These are phyloP conservation scores for Elachura formosa DNA, from an alignment of 2,113 vertebrate genomes.

Conservation along the genomic window DNA sequence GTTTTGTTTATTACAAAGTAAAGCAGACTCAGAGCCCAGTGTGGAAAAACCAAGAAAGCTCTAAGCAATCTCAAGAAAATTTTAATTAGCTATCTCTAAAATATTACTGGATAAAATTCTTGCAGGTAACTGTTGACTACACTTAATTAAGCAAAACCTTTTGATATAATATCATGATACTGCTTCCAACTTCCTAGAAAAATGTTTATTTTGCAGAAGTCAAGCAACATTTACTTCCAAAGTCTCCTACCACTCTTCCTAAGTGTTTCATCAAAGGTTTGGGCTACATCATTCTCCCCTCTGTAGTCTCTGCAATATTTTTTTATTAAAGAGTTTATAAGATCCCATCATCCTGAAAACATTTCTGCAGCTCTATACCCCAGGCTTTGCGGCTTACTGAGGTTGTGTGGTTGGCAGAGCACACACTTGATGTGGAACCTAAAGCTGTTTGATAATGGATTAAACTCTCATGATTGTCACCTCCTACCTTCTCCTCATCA, in stretches of 20 bases:
- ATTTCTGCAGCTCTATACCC: neutral
- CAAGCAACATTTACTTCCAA: neutral
- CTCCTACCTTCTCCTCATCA: neutral
- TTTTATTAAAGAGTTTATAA: neutral
- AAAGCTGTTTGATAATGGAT: neutral
- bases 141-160: neutral
- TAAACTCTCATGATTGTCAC: neutral
- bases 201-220: neutral
- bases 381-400: neutral
- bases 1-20: neutral
- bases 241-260: neutral
- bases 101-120: neutral
- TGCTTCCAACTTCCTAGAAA: neutral
- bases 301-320: rapidly evolving
- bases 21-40: neutral
- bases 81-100: neutral
- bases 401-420: neutral
- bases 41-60: neutral
- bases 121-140: neutral
- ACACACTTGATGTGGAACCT: neutral
- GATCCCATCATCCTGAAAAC: neutral
- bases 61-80: neutral
- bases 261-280: neutral
- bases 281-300: neutral
- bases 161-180: neutral